These are phyloP conservation scores for Yoshiicerus persimilis DNA, from an alignment of 1,140 invertebrate species.

Conservation along the genomic window DNA sequence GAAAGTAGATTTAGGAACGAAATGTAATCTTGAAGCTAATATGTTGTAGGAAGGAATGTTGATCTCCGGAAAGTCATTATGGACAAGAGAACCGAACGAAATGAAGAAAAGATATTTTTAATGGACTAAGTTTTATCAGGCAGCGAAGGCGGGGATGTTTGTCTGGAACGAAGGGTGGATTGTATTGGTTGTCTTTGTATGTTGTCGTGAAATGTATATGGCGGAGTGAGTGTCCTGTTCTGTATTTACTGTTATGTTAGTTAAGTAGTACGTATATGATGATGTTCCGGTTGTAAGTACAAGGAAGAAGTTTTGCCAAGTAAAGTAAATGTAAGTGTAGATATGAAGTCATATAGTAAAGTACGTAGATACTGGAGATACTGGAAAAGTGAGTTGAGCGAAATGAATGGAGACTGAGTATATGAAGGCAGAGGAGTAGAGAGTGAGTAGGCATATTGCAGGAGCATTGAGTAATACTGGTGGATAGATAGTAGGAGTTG, in stretches of 20 bases:
- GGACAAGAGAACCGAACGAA: constrained; percentile 21
- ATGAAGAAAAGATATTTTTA: constrained; percentile 44
- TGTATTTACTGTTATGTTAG: not conserved
- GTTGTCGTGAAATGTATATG: not conserved
- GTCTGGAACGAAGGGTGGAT: not conserved
- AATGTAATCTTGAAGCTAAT: not conserved
- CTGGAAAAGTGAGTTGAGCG: not conserved
- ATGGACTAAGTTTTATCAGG: constrained; percentile 44
- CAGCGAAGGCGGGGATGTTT: not conserved
- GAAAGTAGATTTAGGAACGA: not conserved
- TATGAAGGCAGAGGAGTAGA: not conserved
- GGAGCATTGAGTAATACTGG: too few species aligned
- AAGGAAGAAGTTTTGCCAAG: not conserved
- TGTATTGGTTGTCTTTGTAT: not conserved
- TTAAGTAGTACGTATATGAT: not conserved
- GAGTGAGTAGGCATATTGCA: not conserved
- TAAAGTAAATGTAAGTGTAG: not conserved
- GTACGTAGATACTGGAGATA: not conserved
- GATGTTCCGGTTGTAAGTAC: not conserved
- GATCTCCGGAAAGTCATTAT: constrained; percentile 35
- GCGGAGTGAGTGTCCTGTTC: not conserved
- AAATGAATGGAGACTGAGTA: not conserved
- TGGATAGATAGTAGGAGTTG: not conserved
- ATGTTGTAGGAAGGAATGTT: not conserved
- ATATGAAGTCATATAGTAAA: not conserved